Base-by-base conservation (phyloP, 2,113 vertebrate species). In the Oncorhynchus masou region DNA sequence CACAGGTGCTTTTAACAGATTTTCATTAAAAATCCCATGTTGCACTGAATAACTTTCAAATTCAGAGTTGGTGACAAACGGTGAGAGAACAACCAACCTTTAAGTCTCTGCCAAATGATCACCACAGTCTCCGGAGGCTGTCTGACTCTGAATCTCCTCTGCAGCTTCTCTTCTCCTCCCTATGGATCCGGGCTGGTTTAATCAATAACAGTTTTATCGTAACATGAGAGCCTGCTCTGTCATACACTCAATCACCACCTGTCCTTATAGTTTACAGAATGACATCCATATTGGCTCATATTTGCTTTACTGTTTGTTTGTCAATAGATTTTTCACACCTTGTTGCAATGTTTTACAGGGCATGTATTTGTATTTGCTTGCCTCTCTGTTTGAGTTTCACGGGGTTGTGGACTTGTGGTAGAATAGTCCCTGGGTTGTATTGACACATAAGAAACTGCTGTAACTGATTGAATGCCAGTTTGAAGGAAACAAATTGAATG, bases 31-130 rank as follows among this genome's bases (percentile, higher is more conserved):
- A 11, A 12, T 11, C 39, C 39, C 39, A 11, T 45, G 39, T 45
- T 45, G 11, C 39, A 45, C 11, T 45, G 39, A 45, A 45, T 45
- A 45, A 57, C 54, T 57, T 57, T 57, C 16, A 4, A 3, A 7
- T 57, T 20, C 3, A 57, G 54, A 24, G 64, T 27, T 22, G 25
- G 22, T 66, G 64, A 57, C 22, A 27, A 34, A n/a, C 9, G 39
- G 39, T 71, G 39, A 27, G 11, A 72, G 70, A 24, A 68, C 49
- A 75, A 71, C 69, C 49, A 71, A 71, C 69, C 79, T 80, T 80
- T 75, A 49, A 70, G 67, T 49, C 57, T 27, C 9, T 59, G 62
- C 25, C 15, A 22, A 39, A 54, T 71, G 39, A 39, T 51, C 25
- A 66, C 54, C 31, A 27, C 16, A 48, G n/a, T 62, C 22, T 71